Evolutionary conservation across 2,113 vertebrate genomes (phyloP).

Genomic region (Gymnarchus niloticus): DNA sequence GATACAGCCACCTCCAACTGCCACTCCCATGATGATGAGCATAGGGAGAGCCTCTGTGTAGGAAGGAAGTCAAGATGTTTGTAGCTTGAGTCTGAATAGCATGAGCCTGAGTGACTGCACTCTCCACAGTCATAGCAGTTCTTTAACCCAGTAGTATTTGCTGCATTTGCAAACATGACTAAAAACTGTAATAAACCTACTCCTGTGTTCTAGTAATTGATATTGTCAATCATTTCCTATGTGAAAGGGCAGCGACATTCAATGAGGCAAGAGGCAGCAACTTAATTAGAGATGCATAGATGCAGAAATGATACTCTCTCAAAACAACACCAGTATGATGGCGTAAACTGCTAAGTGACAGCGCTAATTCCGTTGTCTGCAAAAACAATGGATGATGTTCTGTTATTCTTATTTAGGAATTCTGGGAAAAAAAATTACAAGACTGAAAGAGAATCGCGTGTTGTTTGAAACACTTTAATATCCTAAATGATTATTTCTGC

Average conservation of each 20-base stretch:
- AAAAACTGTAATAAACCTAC: slow-evolving; percentile 5
- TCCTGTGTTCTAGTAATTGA: slow-evolving; percentile 39
- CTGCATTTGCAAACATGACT: background rate
- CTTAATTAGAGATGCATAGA: slow-evolving; percentile 70
- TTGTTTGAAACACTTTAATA: slow-evolving; percentile 41
- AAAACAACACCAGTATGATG: slow-evolving; percentile 55
- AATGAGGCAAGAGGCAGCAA: slow-evolving; percentile 66
- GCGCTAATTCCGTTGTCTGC: slow-evolving; percentile 58
- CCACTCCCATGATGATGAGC: slow-evolving; percentile 64
- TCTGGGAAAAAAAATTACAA: background rate
- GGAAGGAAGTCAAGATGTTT: background rate
- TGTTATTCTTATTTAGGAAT: slow-evolving; percentile 35
- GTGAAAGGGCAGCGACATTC: slow-evolving; percentile 62
- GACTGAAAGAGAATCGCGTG: slow-evolving; percentile 37
- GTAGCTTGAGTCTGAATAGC: no score
- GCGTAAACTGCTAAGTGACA: slow-evolving; percentile 60
- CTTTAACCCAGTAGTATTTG: background rate
- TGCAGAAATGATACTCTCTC: slow-evolving; percentile 54
- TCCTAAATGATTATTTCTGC: slow-evolving; percentile 57
- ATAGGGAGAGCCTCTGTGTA: slow-evolving; percentile 69
- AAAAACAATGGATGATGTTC: slow-evolving; percentile 47
- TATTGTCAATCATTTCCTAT: slow-evolving; percentile 64
- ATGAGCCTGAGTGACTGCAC: no score
- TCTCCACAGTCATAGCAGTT: background rate
- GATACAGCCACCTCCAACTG: slow-evolving; percentile 61